These are phyloP conservation scores for Dascyllus trimaculatus DNA, from an alignment of 2,113 vertebrate genomes.

Conservation along the genomic window DNA sequence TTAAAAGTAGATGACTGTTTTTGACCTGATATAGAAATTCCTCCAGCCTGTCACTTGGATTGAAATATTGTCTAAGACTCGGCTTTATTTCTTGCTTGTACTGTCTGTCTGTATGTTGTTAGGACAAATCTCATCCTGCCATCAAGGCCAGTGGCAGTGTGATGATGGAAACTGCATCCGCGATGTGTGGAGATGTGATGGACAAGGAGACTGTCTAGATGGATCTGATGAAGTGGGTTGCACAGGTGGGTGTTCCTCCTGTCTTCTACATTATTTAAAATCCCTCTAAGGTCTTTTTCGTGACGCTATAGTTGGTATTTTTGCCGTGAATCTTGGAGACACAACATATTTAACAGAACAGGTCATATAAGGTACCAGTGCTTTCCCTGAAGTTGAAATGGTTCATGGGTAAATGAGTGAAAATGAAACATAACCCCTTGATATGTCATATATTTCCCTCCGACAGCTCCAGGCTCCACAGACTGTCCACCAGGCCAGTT, in stretches of 20 bases:
- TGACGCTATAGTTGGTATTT: neutral
- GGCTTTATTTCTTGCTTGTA: neutral
- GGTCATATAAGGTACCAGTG: too few relatives aligned
- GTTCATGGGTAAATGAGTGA: too few relatives aligned
- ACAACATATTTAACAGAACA: too few relatives aligned
- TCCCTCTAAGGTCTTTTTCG: neutral
- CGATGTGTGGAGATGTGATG: conserved; percentile 88
- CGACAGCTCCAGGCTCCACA: conserved; percentile 5
- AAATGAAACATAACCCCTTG: too few relatives aligned
- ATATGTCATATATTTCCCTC: neutral
- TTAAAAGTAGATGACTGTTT: neutral
- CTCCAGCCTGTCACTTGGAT: too few relatives aligned
- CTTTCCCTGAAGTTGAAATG: too few relatives aligned
- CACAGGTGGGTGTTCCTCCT: conserved; percentile 67
- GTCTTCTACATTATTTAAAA: too few relatives aligned
- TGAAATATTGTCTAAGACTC: neutral
- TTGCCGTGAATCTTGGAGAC: too few relatives aligned
- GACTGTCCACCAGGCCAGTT: conserved; percentile 84
- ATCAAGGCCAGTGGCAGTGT: conserved; percentile 88
- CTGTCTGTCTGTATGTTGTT: neutral
- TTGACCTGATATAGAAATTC: too few relatives aligned
- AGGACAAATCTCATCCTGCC: conserved; percentile 68
- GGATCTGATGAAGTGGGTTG: conserved; percentile 92
- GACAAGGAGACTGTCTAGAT: conserved; percentile 89
- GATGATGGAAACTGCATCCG: conserved; percentile 89